phyloP scores from a whole-genome alignment of 2,797 vertebrate genomes.

The Lateolabrax maculatus region DNA sequence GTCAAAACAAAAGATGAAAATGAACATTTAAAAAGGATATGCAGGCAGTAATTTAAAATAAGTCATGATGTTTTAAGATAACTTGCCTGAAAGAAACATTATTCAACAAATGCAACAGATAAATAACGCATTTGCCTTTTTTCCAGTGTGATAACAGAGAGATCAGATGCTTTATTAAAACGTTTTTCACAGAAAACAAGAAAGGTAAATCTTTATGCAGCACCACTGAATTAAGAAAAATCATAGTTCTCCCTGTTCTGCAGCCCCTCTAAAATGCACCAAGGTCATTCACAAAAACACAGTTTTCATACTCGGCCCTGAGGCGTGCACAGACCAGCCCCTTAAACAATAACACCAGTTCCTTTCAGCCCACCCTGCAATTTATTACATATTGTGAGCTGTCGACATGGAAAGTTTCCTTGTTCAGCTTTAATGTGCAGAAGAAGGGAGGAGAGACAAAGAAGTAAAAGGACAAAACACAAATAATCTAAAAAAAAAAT shows the following conservation, averaged over 20 bases:
- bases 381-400: conserved; percentile 36
- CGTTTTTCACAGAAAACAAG: neutral
- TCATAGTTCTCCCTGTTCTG: neutral
- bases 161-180: neutral
- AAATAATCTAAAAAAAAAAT: neutral
- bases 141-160: neutral
- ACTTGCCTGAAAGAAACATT: neutral
- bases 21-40: neutral
- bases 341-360: conserved; percentile 43
- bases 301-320: conserved; percentile 35
- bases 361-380: conserved; percentile 39
- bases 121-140: neutral
- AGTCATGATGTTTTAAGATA: neutral
- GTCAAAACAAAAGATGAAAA: neutral
- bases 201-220: neutral
- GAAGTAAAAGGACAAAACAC: neutral
- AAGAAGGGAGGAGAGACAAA: neutral
- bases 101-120: neutral
- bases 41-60: neutral
- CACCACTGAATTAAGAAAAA: neutral
- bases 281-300: conserved; percentile 39
- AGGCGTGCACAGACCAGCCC: conserved; percentile 45
- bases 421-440: neutral
- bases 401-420: neutral
- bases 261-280: conserved; percentile 20